phyloP scores from a whole-genome alignment of 2,888 invertebrate genomes.

The Microdon myrmicae region DNA sequence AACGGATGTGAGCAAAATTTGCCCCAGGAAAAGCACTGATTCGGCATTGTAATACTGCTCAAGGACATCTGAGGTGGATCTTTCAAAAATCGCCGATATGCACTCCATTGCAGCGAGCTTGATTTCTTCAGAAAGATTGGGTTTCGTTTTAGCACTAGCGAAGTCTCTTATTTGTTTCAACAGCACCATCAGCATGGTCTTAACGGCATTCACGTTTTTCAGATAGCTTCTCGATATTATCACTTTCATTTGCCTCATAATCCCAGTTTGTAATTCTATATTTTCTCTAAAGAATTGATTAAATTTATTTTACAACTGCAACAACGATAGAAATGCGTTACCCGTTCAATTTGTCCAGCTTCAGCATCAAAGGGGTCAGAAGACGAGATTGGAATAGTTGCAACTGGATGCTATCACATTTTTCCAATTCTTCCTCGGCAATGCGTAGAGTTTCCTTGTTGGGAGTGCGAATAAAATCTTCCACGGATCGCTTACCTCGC shows the following conservation, averaged over 20 bases:
- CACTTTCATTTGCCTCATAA: slow-evolving; percentile 59
- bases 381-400: slow-evolving; percentile 62
- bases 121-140: slow-evolving; percentile 63
- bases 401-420: slow-evolving; percentile 59
- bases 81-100: slow-evolving; percentile 57
- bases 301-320: background rate
- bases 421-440: slow-evolving; percentile 57
- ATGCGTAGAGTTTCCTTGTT: slow-evolving; percentile 55
- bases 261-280: slow-evolving; percentile 60
- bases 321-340: slow-evolving; percentile 38
- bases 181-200: slow-evolving; percentile 60
- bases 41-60: slow-evolving; percentile 70
- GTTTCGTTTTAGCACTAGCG: slow-evolving; percentile 53
- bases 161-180: slow-evolving; percentile 61
- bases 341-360: slow-evolving; percentile 61
- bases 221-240: slow-evolving; percentile 59
- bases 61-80: slow-evolving; percentile 67
- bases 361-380: slow-evolving; percentile 61
- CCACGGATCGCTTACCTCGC: slow-evolving; percentile 61
- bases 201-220: slow-evolving; percentile 59
- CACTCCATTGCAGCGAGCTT: slow-evolving; percentile 62
- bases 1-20: slow-evolving; percentile 74
- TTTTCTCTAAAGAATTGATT: slow-evolving; percentile 55
- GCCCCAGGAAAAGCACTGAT: slow-evolving; percentile 72
- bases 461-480: slow-evolving; percentile 59